A percentile compares a stretch with the other conserved stretches of the same genome.
These are phyloP conservation scores for Iguana delicatissima DNA, from an alignment of 2,797 vertebrate genomes.

Conservation along the genomic window DNA sequence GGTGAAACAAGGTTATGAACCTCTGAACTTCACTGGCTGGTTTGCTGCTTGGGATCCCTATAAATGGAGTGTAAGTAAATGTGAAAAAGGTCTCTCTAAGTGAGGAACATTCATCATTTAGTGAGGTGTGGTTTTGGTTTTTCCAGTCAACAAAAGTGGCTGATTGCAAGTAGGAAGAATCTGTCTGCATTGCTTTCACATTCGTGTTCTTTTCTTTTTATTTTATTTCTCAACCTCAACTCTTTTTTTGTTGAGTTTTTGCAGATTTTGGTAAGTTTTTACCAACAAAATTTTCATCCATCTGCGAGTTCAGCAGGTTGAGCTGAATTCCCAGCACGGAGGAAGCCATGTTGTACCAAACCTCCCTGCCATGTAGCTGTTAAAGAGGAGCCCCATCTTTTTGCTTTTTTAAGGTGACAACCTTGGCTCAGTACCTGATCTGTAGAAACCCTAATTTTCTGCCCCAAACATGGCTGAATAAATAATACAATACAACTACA, in stretches of 20 bases:
- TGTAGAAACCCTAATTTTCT: no score
- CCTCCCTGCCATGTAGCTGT: background rate
- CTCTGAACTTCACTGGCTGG: constrained; percentile 93
- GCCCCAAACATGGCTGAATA: no score
- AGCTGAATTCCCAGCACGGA: no score
- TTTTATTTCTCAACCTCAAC: background rate
- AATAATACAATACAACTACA: no score
- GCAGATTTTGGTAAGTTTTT: background rate
- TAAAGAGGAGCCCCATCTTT: no score
- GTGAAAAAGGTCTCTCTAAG: no score
- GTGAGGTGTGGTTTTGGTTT: background rate
- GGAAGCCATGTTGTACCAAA: background rate
- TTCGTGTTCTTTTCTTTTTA: background rate
- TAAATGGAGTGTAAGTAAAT: constrained; percentile 91
- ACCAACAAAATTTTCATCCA: background rate
- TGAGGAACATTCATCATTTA: no score
- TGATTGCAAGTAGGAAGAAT: background rate
- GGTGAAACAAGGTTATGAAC: constrained; percentile 90
- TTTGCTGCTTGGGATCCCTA: constrained; percentile 92
- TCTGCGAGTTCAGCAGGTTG: background rate
- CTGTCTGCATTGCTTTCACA: background rate
- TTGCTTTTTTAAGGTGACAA: no score
- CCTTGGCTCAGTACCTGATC: no score
- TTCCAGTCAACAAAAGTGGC: background rate
- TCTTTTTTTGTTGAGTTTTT: background rate